phyloP scores from a whole-genome alignment of 2,797 vertebrate genomes.

The Holocentrus rufus region DNA sequence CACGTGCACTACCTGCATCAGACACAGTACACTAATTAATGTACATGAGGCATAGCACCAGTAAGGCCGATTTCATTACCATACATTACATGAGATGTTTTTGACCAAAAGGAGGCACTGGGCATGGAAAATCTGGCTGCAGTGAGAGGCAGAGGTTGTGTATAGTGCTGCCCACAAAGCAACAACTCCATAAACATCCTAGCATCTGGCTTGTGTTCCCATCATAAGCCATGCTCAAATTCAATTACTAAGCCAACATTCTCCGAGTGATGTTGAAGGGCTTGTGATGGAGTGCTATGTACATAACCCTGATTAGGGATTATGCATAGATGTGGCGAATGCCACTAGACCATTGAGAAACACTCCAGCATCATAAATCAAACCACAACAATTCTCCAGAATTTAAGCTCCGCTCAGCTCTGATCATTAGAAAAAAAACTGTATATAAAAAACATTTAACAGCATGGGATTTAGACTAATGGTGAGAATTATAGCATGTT shows the following conservation, averaged over 20 bases:
- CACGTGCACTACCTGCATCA: slow-evolving; percentile 23
- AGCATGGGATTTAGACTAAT: slow-evolving; percentile 43
- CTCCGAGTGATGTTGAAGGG: slow-evolving; percentile 64
- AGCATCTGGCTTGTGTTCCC: slow-evolving; percentile 78
- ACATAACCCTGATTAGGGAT: slow-evolving; percentile 71
- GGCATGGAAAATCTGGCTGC: slow-evolving; percentile 69
- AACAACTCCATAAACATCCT: slow-evolving; percentile 77
- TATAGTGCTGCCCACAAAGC: slow-evolving; percentile 72
- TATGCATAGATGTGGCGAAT: slow-evolving; percentile 62
- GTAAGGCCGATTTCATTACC: slow-evolving; percentile 39
- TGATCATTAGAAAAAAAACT: slow-evolving; percentile 43
- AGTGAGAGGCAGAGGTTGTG: slow-evolving; percentile 68
- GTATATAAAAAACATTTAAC: slow-evolving; percentile 53
- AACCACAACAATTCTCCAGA: slow-evolving; percentile 55
- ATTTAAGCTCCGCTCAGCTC: slow-evolving; percentile 50
- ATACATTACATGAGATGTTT: slow-evolving; percentile 49
- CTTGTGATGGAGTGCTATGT: slow-evolving; percentile 67
- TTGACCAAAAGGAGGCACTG: slow-evolving; percentile 49
- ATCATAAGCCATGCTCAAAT: slow-evolving; percentile 71
- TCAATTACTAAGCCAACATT: slow-evolving; percentile 74
- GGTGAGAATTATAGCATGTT: slow-evolving; percentile 41
- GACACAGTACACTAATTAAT: slow-evolving; percentile 33
- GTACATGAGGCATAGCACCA: slow-evolving; percentile 41
- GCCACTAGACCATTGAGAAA: slow-evolving; percentile 65
- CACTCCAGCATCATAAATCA: slow-evolving; percentile 58